These are phyloP conservation scores for Colius striatus DNA, from an alignment of 2,113 vertebrate species.

Conservation along the genomic window DNA sequence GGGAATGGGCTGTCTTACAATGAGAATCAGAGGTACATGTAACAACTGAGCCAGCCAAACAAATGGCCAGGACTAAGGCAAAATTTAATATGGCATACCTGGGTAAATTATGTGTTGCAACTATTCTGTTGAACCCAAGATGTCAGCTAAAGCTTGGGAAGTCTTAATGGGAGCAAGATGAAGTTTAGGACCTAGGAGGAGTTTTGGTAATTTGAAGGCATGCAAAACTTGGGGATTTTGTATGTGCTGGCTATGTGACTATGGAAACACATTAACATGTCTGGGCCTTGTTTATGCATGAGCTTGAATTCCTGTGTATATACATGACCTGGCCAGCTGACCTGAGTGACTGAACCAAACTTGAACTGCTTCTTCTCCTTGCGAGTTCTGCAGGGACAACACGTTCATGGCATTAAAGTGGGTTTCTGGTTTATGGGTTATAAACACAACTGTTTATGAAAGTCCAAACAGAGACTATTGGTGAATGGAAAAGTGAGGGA, in stretches of 20 bases:
- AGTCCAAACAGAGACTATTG: background rate
- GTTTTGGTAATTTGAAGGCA: background rate
- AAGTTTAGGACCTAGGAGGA: background rate
- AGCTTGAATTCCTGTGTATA: background rate
- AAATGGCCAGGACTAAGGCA: background rate
- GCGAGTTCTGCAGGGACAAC: background rate
- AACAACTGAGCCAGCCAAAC: background rate
- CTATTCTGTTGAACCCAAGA: background rate
- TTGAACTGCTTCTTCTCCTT: background rate
- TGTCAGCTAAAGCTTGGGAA: background rate
- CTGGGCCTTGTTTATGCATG: background rate
- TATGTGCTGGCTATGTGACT: background rate
- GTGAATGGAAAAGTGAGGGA: background rate
- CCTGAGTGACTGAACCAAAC: background rate
- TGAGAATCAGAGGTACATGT: background rate
- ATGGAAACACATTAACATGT: background rate
- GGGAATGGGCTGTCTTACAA: background rate
- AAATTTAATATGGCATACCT: background rate
- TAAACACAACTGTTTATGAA: background rate
- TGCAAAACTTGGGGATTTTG: background rate
- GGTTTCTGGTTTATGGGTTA: background rate
- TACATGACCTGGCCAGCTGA: background rate
- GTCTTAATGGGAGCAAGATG: background rate
- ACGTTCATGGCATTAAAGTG: background rate
- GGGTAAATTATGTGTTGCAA: background rate